Base-by-base conservation (phyloP, 2,113 vertebrate species). In the Proteles cristata region DNA sequence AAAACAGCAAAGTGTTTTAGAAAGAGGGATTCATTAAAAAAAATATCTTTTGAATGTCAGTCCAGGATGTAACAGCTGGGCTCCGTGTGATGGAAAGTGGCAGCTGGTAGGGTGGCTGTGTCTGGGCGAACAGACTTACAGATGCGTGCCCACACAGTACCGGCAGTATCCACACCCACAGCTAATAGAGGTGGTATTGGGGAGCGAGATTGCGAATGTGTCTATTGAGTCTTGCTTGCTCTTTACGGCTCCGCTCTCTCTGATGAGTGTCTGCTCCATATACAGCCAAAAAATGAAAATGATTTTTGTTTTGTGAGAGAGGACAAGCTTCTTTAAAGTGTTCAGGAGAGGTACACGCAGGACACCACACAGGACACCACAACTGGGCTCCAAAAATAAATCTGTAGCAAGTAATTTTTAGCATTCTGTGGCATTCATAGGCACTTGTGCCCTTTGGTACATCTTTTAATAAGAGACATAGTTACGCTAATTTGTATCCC, bases 11-110 rank as follows among this genome's bases (percentile, higher is more conserved):
- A 79, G 43, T n/a, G 19, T 71, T 92, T 92, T 95, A 74, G 79
- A 93, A 76, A 95, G 35, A 74, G 39, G 88, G n/a, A 66, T 5
- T 96, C 74, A 89, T 92, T 92, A 89, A 94, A 76, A 76, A 74
- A 92, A 48, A 58, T 88, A 43, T 86, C 39, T 83, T 92, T 55
- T 58, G 74, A 63, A 50, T 50, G 31, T 15, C 39, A 77, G 53
- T 68, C 45, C 43, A 79, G 61, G 48, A 96, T 50, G 66, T 11
- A 83, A 85, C 28, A 94, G 69, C 69, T 96, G n/a, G n/a, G 48
- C 55, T 11, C 61, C 76, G 69, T 90, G 39, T 48, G 33, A 96
- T 0, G 55, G n/a, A 48, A 79, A 93, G 77, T 3, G 28, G 76
- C 39, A 39, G 50, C 6, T 31, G 53, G 16, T 5, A n/a, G 12